Conservation (phyloP, 2,797 vertebrate species). For the Acrocephalus scirpaceus region DNA sequence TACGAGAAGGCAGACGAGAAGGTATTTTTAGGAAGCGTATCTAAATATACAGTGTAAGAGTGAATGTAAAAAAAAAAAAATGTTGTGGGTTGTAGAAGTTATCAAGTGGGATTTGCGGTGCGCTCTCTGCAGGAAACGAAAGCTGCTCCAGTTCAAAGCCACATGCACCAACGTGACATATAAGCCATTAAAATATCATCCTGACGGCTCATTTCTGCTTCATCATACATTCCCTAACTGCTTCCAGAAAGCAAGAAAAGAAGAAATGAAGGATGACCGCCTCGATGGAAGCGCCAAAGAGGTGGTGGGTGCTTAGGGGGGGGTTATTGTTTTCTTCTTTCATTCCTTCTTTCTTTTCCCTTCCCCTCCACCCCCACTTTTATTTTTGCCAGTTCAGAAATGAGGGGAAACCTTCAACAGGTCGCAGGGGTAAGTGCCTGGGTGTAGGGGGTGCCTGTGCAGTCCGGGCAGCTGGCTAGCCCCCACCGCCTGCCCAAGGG, state of each 20-base stretch:
- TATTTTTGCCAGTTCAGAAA: constrained; percentile 54
- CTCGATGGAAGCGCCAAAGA: constrained; percentile 75
- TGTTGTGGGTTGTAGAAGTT: constrained; percentile 96
- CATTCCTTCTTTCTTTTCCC: constrained; percentile 29
- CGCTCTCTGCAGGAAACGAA: constrained; percentile 94
- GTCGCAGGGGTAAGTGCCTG: constrained; percentile 81
- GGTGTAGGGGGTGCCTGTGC: not conserved
- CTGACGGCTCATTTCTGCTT: constrained; percentile 89
- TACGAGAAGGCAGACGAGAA: constrained; percentile 52
- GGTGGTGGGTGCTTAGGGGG: constrained; percentile 39
- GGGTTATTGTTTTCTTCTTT: constrained; percentile 28
- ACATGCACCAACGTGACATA: constrained; percentile 94
- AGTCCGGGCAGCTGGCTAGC: not conserved
- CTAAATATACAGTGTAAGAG: constrained; percentile 78
- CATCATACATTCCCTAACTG: constrained; percentile 87
- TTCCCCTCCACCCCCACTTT: constrained; percentile 2
- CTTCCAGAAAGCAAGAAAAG: constrained; percentile 82
- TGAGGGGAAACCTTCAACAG: constrained; percentile 85
- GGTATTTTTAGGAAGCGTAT: constrained; percentile 72
- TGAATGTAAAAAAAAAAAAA: constrained; percentile 76
- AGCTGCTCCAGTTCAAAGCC: constrained; percentile 97
- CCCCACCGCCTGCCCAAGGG: not conserved
- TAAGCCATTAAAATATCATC: constrained; percentile 96
- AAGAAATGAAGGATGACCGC: constrained; percentile 81
- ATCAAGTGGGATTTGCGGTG: constrained; percentile 98